Evolutionary conservation across 1,140 invertebrate genomes (phyloP).

Genomic region (Drepana arcuata): DNA sequence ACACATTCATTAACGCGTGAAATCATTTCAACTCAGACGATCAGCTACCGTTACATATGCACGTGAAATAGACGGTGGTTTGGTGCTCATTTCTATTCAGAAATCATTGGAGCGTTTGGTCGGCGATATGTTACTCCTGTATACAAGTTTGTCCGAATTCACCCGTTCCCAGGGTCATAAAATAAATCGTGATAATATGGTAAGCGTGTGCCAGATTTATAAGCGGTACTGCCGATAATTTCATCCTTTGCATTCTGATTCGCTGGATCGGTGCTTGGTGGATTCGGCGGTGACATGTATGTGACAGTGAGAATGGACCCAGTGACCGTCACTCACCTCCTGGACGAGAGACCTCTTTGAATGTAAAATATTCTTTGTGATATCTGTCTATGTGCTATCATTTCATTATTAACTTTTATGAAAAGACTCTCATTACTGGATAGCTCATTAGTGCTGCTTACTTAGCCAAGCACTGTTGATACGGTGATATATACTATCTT

Average conservation of each 20-base stretch:
- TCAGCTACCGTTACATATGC: constrained; percentile 9
- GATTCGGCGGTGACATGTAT: constrained; percentile 22
- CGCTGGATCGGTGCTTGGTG: constrained; percentile 9
- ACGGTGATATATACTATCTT: too few relatives aligned
- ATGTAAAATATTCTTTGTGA: too few relatives aligned
- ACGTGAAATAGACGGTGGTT: constrained; percentile 11
- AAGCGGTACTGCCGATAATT: constrained; percentile 23
- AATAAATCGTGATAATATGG: constrained; percentile 30
- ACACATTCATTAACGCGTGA: too few relatives aligned
- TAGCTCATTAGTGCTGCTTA: too few relatives aligned
- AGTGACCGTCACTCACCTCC: constrained; percentile 12
- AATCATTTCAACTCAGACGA: constrained; percentile 7
- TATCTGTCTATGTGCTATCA: too few relatives aligned
- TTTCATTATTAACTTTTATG: too few relatives aligned
- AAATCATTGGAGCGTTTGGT: constrained; percentile 12
- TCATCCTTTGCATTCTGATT: constrained; percentile 34
- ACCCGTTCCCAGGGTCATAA: constrained; percentile 31
- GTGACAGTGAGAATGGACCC: constrained; percentile 14
- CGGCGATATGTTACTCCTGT: too few relatives aligned
- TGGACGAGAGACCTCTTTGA: too few relatives aligned
- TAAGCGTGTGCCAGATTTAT: constrained; percentile 31
- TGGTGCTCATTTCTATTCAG: constrained; percentile 21
- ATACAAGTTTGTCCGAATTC: too few relatives aligned
- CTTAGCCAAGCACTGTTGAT: too few relatives aligned
- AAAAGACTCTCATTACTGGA: too few relatives aligned